A percentile compares a stretch with the other conserved stretches of the same genome.
Conservation (phyloP, 2,797 vertebrate genomes). For the Sciurus vulgaris region DNA sequence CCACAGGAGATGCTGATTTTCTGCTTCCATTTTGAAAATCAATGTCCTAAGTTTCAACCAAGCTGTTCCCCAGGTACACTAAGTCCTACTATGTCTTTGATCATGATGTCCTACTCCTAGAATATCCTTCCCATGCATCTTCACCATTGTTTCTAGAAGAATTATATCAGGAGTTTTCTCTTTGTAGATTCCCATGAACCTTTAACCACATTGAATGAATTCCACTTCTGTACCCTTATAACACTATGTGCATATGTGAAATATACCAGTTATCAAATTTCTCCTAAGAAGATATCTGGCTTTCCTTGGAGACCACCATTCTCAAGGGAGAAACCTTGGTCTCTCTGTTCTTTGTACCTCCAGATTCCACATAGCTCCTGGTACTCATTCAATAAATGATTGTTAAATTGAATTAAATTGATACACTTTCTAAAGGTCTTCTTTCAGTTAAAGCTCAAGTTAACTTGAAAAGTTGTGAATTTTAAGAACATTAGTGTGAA, state of each 20-base stretch:
- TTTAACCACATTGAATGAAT: neutral
- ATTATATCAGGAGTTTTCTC: neutral
- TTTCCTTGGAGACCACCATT: neutral
- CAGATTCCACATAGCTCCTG: neutral
- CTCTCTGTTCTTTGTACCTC: neutral
- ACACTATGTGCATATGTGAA: neutral
- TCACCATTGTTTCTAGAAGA: neutral
- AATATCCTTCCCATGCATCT: neutral
- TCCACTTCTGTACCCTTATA: neutral
- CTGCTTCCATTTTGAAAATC: neutral
- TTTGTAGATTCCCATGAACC: neutral
- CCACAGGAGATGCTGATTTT: neutral
- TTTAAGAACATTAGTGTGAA: constrained; percentile 9
- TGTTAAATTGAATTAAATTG: constrained; percentile 17
- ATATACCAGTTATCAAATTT: neutral
- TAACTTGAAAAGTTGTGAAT: constrained; percentile 50
- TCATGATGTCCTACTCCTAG: neutral
- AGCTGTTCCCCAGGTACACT: neutral
- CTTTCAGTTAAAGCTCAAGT: constrained; percentile 19
- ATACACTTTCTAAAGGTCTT: neutral
- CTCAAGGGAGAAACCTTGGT: neutral
- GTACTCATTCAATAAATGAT: neutral
- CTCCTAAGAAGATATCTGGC: neutral
- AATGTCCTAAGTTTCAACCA: neutral
- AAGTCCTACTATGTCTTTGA: neutral